phyloP scores from a whole-genome alignment of 2,113 vertebrate genomes.

The Brachypodius melanocephalos region DNA sequence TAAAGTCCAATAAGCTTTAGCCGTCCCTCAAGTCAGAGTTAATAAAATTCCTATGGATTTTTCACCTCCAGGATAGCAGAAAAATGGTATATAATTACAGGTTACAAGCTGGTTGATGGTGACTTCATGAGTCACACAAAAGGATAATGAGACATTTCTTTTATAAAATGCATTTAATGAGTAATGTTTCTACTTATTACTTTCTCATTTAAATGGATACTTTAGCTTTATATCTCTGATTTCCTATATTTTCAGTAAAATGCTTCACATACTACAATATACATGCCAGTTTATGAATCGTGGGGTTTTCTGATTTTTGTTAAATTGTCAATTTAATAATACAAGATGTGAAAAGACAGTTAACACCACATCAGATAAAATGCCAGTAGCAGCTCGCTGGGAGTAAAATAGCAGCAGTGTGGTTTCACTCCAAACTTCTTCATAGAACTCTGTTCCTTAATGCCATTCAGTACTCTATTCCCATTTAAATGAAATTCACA shows the following conservation, averaged over 20 bases:
- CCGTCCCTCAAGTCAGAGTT: not conserved
- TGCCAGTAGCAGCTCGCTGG: not conserved
- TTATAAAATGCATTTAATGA: not conserved
- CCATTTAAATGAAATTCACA: not conserved
- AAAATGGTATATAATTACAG: not conserved
- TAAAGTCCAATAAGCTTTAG: not conserved
- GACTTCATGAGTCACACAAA: conserved; percentile 4
- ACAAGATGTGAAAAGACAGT: not conserved
- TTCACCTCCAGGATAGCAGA: not conserved
- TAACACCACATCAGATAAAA: not conserved
- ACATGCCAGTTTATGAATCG: not conserved
- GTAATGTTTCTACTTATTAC: not conserved
- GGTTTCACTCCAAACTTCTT: not conserved
- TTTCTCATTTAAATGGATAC: not conserved
- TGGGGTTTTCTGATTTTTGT: not conserved
- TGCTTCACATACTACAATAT: not conserved
- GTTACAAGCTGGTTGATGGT: not conserved
- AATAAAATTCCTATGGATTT: not conserved
- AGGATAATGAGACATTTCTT: conserved; percentile 23
- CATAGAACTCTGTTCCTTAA: not conserved
- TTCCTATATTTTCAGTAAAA: conserved; percentile 4
- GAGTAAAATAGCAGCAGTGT: not conserved
- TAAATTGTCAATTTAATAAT: not conserved
- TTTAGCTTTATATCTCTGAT: not conserved
- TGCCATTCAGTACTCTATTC: not conserved